phyloP scores from a whole-genome alignment of 2,888 invertebrate species.

The Candidula unifasciata region DNA sequence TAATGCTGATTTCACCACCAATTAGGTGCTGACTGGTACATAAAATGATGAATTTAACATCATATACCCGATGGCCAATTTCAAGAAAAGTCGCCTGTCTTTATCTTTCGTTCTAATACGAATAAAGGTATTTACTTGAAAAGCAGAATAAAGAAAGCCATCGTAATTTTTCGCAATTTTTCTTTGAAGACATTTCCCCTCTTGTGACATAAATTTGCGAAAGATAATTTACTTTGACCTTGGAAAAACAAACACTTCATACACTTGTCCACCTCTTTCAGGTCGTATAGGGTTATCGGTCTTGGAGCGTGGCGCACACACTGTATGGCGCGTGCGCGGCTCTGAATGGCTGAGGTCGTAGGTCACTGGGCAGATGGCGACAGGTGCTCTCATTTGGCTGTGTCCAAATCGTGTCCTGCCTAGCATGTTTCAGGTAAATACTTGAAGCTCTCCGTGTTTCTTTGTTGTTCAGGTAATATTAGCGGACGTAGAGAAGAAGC shows the following conservation, averaged over 20 bases:
- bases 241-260: slow-evolving; percentile 31
- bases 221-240: background rate
- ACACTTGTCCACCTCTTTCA: slow-evolving; percentile 30
- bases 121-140: no score
- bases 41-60: no score
- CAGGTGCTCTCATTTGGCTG: slow-evolving; percentile 46
- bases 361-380: slow-evolving; percentile 51
- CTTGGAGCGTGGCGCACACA: slow-evolving; percentile 37
- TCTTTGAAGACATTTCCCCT: no score
- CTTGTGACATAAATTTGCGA: no score
- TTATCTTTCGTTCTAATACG: no score
- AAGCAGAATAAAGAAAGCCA: no score
- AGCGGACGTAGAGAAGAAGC: background rate
- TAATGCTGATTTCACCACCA: no score
- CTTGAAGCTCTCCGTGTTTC: slow-evolving; percentile 7
- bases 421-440: slow-evolving; percentile 35
- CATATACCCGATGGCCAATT: no score
- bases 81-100: no score
- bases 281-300: slow-evolving; percentile 20
- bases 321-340: slow-evolving; percentile 35
- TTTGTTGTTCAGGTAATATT: slow-evolving; percentile 43
- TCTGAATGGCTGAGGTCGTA: slow-evolving; percentile 42
- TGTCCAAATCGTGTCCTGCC: slow-evolving; percentile 37
- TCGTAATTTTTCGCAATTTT: no score
- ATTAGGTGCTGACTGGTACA: no score